phyloP scores from a whole-genome alignment of 2,888 invertebrate species.

The Dryadula phaetusa region DNA sequence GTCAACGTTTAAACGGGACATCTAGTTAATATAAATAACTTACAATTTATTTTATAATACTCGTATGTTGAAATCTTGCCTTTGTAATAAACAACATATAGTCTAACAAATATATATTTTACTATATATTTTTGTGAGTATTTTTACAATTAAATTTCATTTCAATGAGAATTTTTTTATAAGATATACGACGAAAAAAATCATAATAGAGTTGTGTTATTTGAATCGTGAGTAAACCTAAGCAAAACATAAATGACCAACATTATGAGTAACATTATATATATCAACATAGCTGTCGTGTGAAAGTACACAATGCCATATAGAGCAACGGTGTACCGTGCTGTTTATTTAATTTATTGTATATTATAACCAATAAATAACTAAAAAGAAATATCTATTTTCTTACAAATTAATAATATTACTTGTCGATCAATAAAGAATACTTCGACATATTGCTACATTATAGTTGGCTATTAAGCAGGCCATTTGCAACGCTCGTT shows the following conservation, averaged over 20 bases:
- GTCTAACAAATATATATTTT: no score
- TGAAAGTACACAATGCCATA: not conserved
- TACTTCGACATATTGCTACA: conserved; percentile 7
- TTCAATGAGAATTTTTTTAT: no score
- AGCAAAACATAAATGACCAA: conserved; percentile 3
- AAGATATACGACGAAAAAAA: no score
- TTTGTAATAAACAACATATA: no score
- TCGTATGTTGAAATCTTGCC: no score
- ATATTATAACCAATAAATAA: not conserved
- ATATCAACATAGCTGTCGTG: not conserved
- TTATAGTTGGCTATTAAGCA: conserved; percentile 17
- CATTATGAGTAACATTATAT: not conserved
- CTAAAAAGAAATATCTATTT: not conserved
- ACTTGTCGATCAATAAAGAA: conserved; percentile 13
- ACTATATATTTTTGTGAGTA: no score
- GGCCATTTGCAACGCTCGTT: conserved; percentile 36
- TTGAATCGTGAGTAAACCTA: conserved; percentile 20
- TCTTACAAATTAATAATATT: conserved; percentile 10
- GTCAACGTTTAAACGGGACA: no score
- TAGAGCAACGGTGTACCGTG: not conserved
- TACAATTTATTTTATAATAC: no score
- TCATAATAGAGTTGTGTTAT: conserved; percentile 24
- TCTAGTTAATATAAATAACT: no score
- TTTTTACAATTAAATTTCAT: no score
- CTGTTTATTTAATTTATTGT: not conserved